Percentiles rank a stretch among this genome's conserved stretches.
These are phyloP conservation scores for Clarias pachynema DNA, from an alignment of 2,797 vertebrate genomes.

Conservation along the genomic window DNA sequence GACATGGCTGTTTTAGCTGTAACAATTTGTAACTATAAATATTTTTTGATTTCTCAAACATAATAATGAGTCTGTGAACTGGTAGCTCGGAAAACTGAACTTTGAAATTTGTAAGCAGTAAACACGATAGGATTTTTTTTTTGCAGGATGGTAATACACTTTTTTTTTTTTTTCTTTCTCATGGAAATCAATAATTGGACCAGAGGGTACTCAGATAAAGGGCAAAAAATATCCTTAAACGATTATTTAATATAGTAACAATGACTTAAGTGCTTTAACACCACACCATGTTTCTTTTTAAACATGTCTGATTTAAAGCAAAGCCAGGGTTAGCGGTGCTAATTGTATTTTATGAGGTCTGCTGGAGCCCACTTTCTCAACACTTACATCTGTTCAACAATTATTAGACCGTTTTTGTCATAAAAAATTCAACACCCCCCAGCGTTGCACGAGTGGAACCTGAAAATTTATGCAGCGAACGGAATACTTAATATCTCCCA, in stretches of 20 bases:
- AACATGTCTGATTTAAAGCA: constrained; percentile 59
- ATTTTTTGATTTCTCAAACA: neutral
- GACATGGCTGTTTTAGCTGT: too few relatives aligned
- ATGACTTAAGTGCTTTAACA: neutral
- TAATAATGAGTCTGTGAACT: neutral
- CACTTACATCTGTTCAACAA: constrained; percentile 99
- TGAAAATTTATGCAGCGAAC: constrained; percentile 98
- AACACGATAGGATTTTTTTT: too few relatives aligned
- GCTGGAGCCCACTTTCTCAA: constrained; percentile 87
- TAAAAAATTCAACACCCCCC: constrained; percentile 98
- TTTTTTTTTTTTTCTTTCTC: neutral
- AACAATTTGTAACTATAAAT: too few relatives aligned
- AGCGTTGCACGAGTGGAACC: constrained; percentile 93
- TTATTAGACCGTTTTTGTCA: constrained; percentile 98
- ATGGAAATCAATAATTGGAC: neutral
- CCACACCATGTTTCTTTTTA: constrained; percentile 1
- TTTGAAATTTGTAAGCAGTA: neutral
- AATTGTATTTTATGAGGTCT: constrained; percentile 94
- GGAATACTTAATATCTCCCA: constrained; percentile 97
- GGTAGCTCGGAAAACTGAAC: neutral
- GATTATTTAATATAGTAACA: constrained; percentile 14
- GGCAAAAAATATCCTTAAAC: neutral
- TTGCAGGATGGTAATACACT: neutral
- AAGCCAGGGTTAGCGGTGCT: constrained; percentile 88
- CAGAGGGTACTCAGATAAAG: neutral